These are phyloP conservation scores for Lathronympha strigana DNA, from an alignment of 2,888 invertebrate genomes.

Conservation along the genomic window DNA sequence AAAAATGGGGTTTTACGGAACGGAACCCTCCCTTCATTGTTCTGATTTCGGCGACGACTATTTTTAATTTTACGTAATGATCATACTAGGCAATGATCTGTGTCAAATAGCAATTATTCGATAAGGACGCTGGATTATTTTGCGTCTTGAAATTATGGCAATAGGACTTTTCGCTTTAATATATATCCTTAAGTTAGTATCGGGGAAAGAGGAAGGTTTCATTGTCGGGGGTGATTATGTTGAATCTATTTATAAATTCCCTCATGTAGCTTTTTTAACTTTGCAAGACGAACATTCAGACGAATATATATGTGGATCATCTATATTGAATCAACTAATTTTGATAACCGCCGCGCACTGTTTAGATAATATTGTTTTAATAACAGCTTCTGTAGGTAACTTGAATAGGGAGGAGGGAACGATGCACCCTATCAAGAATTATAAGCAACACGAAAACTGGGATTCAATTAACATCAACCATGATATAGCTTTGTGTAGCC, in stretches of 20 bases:
- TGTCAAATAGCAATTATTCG: not conserved
- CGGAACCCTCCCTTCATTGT: not conserved
- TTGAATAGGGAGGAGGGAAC: not conserved
- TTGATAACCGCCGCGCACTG: conserved; percentile 4
- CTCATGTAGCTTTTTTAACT: conserved; percentile 3
- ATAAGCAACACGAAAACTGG: not conserved
- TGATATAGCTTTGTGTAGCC: not conserved
- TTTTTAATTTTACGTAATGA: conserved; percentile 10
- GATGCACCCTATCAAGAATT: not conserved
- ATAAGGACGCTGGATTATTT: not conserved
- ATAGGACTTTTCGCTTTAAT: not conserved
- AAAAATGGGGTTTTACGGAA: too few relatives aligned
- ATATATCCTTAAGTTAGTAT: not conserved
- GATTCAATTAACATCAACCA: not conserved
- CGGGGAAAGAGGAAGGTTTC: not conserved
- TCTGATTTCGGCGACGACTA: not conserved
- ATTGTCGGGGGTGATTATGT: conserved; percentile 7
- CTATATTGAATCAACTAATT: conserved; percentile 3
- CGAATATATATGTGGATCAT: not conserved
- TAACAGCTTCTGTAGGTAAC: not conserved
- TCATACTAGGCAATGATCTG: not conserved
- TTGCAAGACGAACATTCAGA: not conserved
- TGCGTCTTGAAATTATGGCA: not conserved
- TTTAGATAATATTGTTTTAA: not conserved
- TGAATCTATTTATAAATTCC: not conserved